Percentiles rank a stretch among this genome's conserved stretches.
Evolutionary conservation across 1,140 invertebrate genomes (phyloP).

Genomic region (Magallana angulata): DNA sequence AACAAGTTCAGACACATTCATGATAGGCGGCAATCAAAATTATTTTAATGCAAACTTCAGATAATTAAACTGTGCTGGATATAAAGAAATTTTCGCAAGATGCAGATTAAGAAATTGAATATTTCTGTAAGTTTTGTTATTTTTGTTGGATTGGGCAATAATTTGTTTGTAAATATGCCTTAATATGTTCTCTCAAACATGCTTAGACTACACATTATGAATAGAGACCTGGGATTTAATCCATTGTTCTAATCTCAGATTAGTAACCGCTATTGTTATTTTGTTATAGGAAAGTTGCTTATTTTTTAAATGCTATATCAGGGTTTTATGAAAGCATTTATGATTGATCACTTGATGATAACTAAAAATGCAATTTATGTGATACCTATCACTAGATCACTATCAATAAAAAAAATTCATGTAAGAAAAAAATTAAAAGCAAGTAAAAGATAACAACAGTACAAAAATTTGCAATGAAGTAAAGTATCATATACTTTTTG

Average conservation of each 20-base stretch:
- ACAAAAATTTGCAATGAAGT: not conserved
- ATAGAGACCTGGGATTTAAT: conserved; percentile 31
- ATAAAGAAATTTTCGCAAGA: not conserved
- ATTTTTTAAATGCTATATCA: not conserved
- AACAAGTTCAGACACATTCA: conserved; percentile 25
- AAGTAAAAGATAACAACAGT: too few species aligned
- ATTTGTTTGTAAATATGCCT: not conserved
- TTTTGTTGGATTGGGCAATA: not conserved
- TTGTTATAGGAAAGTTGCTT: not conserved
- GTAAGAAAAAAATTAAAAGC: too few species aligned
- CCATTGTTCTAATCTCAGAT: conserved; percentile 30
- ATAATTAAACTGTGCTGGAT: not conserved
- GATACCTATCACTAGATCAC: too few species aligned
- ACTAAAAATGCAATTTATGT: too few species aligned
- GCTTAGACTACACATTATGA: not conserved
- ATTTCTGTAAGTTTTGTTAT: conserved; percentile 29
- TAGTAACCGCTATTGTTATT: not conserved
- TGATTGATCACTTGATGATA: too few species aligned
- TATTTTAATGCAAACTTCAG: not conserved
- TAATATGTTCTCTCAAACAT: not conserved
- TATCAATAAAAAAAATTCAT: too few species aligned
- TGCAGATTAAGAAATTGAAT: conserved; percentile 40
- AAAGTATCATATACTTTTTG: not conserved
- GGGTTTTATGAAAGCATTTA: too few species aligned
- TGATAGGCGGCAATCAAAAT: conserved; percentile 3